Percentiles rank a stretch among this genome's conserved stretches.
Conservation (phyloP, 2,797 vertebrate genomes). For the Sebastes miniatus region DNA sequence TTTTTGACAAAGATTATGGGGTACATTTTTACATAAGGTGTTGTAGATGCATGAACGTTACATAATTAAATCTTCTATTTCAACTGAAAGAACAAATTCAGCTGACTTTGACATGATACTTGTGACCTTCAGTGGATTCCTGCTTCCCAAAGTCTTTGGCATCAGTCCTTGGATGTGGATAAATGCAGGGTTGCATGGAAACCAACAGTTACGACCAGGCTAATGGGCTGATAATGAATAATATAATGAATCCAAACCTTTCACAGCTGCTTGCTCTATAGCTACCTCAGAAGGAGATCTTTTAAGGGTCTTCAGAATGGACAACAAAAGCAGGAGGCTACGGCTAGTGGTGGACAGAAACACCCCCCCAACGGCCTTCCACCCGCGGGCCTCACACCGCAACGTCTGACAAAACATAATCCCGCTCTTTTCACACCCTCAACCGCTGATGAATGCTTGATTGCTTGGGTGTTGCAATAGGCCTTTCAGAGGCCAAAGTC, state of each 20-base stretch:
- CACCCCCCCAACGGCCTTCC: slow-evolving; percentile 12
- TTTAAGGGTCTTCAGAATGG: slow-evolving; percentile 87
- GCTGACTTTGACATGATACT: not conserved
- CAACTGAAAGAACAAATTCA: not conserved
- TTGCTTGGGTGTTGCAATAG: slow-evolving; percentile 90
- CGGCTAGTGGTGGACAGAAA: slow-evolving; percentile 85
- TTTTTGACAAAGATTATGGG: not conserved
- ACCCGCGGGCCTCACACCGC: slow-evolving; percentile 59
- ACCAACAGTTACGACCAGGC: slow-evolving; percentile 76
- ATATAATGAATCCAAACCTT: slow-evolving; percentile 63
- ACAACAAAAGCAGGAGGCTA: slow-evolving; percentile 88
- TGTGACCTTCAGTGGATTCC: not conserved
- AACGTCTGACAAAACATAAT: slow-evolving; percentile 90
- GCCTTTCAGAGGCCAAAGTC: slow-evolving; percentile 88
- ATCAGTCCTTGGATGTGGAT: not conserved
- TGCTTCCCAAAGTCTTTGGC: not conserved
- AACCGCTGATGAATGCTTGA: slow-evolving; percentile 89
- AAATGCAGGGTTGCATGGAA: slow-evolving; percentile 79
- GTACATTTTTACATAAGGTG: not conserved
- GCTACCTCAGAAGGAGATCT: slow-evolving; percentile 76
- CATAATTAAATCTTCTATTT: not conserved
- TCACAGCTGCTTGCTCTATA: slow-evolving; percentile 86
- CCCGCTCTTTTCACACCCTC: slow-evolving; percentile 84
- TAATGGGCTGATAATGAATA: slow-evolving; percentile 58
- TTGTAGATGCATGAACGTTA: not conserved